Conservation (phyloP, 2,888 invertebrate genomes). For the Gymnosoma rotundatum region DNA sequence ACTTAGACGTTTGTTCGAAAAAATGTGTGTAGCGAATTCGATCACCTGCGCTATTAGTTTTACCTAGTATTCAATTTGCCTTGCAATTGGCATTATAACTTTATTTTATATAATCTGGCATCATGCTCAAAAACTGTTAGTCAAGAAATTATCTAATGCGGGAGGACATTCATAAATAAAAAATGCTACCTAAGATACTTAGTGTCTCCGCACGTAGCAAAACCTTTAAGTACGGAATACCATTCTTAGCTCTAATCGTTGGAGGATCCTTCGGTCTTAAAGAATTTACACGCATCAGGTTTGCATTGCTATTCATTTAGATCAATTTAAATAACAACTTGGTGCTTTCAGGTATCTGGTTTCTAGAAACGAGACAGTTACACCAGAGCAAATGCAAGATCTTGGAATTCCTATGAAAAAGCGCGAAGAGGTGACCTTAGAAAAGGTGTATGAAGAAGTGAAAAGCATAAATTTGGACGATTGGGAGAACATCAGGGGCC, state of each 20-base stretch:
- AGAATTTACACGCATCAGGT: constrained; percentile 90
- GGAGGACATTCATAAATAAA: background rate
- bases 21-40: too few species aligned
- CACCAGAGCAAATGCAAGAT: constrained; percentile 86
- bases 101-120: background rate
- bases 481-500: constrained; percentile 93
- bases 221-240: constrained; percentile 86
- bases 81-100: background rate
- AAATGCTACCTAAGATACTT: constrained; percentile 76
- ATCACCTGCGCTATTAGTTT: too few species aligned
- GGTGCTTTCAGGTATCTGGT: constrained; percentile 84
- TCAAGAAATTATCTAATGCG: background rate
- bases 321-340: background rate
- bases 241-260: constrained; percentile 88
- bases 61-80: too few species aligned
- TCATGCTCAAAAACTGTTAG: background rate
- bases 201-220: constrained; percentile 76
- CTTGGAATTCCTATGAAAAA: constrained; percentile 87
- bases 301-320: constrained; percentile 37
- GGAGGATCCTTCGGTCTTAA: constrained; percentile 90
- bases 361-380: constrained; percentile 84
- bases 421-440: constrained; percentile 87
- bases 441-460: constrained; percentile 89
- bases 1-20: too few species aligned
- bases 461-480: constrained; percentile 89